phyloP scores from a whole-genome alignment of 2,888 invertebrate species.

The Helicoverpa assulta region DNA sequence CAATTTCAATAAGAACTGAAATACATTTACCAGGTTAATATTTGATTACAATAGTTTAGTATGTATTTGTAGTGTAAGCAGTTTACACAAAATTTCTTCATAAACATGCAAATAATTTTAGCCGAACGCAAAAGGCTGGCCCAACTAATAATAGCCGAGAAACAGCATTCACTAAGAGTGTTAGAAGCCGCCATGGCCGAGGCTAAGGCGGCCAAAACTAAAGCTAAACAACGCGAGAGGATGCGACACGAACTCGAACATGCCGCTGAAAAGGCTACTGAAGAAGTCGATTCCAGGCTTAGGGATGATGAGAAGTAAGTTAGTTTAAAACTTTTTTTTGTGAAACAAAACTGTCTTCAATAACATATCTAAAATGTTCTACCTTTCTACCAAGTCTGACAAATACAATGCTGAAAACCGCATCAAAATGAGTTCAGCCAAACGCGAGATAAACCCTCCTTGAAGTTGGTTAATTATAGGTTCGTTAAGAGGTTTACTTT shows the following conservation, averaged over 20 bases:
- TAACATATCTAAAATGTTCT: too few species aligned
- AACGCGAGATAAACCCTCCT: too few species aligned
- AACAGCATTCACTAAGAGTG: conserved; percentile 84
- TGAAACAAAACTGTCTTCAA: too few species aligned
- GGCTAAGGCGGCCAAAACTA: conserved; percentile 80
- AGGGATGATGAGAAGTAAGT: conserved; percentile 81
- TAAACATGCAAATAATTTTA: conserved; percentile 59
- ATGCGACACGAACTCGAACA: conserved; percentile 71
- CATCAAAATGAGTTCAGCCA: too few species aligned
- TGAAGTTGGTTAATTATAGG: too few species aligned
- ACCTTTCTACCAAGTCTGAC: too few species aligned
- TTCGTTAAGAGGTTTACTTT: too few species aligned
- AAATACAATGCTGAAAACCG: too few species aligned
- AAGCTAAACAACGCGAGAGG: conserved; percentile 76
- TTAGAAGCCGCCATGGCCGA: conserved; percentile 87
- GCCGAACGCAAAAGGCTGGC: conserved; percentile 86
- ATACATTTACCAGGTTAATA: too few species aligned
- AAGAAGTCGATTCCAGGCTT: conserved; percentile 82
- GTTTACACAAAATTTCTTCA: not conserved
- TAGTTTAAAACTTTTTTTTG: too few species aligned
- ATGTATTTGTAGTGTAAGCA: not conserved
- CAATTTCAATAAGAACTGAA: too few species aligned
- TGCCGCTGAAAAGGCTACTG: conserved; percentile 75
- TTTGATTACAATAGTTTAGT: not conserved
- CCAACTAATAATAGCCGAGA: conserved; percentile 86